A percentile compares a stretch with the other conserved stretches of the same genome.
Evolutionary conservation across 1,140 invertebrate species (phyloP).

Genomic region (Lanistes nyassanus): DNA sequence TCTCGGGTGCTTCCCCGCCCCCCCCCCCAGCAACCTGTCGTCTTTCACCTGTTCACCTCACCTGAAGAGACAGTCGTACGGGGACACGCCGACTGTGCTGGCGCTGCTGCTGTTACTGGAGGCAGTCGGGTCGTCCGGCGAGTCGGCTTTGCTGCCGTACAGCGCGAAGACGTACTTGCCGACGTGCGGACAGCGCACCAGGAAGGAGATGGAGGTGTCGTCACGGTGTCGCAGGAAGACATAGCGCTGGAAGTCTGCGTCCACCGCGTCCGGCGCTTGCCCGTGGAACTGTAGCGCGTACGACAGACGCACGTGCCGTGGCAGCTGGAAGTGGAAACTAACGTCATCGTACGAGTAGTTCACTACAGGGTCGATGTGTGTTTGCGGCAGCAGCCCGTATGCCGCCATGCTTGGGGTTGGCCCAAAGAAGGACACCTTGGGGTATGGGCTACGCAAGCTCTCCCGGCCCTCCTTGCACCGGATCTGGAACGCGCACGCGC

Average conservation of each 20-base stretch:
- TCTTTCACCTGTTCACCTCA: too few species aligned
- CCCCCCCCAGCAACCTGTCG: too few species aligned
- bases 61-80: slow-evolving; percentile 58
- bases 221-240: slow-evolving; percentile 57
- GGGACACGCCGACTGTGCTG: slow-evolving; percentile 4
- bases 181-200: slow-evolving; percentile 58
- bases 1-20: too few species aligned
- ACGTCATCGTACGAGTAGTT: slow-evolving; percentile 57
- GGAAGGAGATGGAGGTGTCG: slow-evolving; percentile 50
- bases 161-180: slow-evolving; percentile 63
- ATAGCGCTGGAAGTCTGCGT: slow-evolving; percentile 58
- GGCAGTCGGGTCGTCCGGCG: slow-evolving; percentile 40
- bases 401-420: slow-evolving; percentile 51
- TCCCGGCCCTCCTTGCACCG: slow-evolving; percentile 57
- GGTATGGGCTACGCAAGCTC: slow-evolving; percentile 51
- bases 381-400: slow-evolving; percentile 53
- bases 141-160: slow-evolving; percentile 49
- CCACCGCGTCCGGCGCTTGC: slow-evolving; percentile 45
- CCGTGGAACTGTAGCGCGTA: slow-evolving; percentile 57
- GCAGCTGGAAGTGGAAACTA: slow-evolving; percentile 54
- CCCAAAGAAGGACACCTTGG: slow-evolving; percentile 60
- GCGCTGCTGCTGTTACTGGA: slow-evolving; percentile 7
- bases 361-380: slow-evolving; percentile 60
- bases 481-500: slow-evolving; percentile 61
- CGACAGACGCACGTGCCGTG: slow-evolving; percentile 48